Evolutionary conservation across 2,113 vertebrate genomes (phyloP).

Genomic region (Cryptomyrus ogoouensis): DNA sequence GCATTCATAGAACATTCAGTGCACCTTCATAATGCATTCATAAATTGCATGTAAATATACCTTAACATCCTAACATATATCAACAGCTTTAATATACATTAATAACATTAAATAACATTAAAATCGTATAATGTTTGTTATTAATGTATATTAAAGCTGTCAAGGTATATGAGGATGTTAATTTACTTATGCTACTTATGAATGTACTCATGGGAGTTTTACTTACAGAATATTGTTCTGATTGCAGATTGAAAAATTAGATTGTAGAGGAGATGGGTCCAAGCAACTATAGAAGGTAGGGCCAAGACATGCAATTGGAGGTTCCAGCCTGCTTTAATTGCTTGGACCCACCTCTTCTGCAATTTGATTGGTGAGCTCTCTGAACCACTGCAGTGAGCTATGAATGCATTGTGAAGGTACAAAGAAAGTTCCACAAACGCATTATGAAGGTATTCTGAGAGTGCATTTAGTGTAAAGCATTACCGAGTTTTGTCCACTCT

Average conservation of each 20-base stretch:
- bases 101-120: background rate
- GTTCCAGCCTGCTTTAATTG: too few relatives aligned
- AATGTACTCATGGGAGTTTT: background rate
- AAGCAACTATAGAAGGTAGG: background rate
- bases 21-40: background rate
- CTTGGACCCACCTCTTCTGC: background rate
- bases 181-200: background rate
- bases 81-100: background rate
- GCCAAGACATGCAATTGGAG: background rate
- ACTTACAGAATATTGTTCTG: background rate
- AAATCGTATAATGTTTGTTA: background rate
- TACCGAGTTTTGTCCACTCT: background rate
- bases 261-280: background rate
- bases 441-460: background rate
- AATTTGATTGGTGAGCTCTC: background rate
- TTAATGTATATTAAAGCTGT: background rate
- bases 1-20: background rate
- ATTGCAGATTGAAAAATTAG: background rate
- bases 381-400: background rate
- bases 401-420: background rate
- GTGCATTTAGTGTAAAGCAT: background rate
- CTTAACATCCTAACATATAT: background rate
- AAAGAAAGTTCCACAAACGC: background rate
- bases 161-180: background rate
- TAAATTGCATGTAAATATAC: background rate